Evolutionary conservation across 2,797 vertebrate species (phyloP).

Genomic region (Sebastes vulpes): DNA sequence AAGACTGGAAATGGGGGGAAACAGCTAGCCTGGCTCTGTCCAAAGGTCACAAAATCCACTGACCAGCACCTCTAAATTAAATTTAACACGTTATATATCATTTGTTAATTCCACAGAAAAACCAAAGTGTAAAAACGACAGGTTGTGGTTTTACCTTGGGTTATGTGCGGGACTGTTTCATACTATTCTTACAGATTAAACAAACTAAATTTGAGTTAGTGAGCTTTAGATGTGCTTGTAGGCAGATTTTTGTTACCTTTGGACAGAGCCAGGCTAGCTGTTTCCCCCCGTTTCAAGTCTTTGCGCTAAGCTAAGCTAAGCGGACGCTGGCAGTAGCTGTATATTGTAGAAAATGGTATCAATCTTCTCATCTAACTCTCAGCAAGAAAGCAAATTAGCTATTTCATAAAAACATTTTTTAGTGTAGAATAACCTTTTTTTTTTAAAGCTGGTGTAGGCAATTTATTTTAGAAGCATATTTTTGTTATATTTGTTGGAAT

Average conservation of each 20-base stretch:
- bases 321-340: background rate
- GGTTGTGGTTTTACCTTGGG: background rate
- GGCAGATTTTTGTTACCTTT: background rate
- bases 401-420: background rate
- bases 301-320: background rate
- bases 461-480: background rate
- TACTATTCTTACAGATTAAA: background rate
- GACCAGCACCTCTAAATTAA: background rate
- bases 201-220: background rate
- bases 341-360: background rate
- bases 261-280: background rate
- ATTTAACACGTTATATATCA: background rate
- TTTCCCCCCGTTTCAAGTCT: background rate
- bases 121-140: rapidly evolving
- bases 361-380: background rate
- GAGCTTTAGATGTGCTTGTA: background rate
- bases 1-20: background rate
- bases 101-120: background rate
- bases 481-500: background rate
- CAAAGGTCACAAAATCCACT: background rate
- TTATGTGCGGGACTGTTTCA: background rate
- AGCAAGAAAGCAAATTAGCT: background rate
- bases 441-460: background rate
- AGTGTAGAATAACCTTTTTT: background rate
- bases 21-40: background rate